phyloP scores from a whole-genome alignment of 2,113 vertebrate genomes.

The Cochlearius cochlearius region DNA sequence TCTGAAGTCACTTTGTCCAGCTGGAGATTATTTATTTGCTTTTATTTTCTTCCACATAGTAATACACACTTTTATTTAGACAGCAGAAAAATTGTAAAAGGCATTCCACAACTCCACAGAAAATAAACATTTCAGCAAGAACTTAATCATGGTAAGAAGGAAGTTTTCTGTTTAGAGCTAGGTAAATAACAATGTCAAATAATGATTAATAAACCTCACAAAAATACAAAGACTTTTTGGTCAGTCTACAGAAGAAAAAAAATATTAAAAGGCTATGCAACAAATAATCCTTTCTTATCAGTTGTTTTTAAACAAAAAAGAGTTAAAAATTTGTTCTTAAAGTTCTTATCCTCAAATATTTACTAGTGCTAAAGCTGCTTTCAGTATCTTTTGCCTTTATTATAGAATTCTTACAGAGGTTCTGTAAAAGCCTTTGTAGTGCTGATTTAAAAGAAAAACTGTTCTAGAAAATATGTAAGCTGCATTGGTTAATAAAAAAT shows the following conservation, averaged over 20 bases:
- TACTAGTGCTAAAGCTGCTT: neutral
- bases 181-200: neutral
- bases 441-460: neutral
- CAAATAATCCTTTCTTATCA: neutral
- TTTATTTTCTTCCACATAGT: neutral
- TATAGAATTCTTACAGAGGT: neutral
- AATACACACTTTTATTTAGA: neutral
- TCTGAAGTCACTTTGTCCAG: neutral
- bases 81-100: neutral
- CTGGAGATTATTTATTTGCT: neutral
- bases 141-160: neutral
- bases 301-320: neutral
- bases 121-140: neutral
- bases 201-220: neutral
- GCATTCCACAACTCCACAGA: neutral
- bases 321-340: neutral
- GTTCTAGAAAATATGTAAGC: neutral
- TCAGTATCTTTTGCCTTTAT: neutral
- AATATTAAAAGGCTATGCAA: neutral
- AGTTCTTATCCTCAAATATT: neutral
- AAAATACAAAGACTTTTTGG: neutral
- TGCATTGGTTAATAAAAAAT: neutral
- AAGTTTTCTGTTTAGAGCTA: neutral
- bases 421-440: neutral
- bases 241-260: neutral